Base-by-base conservation (phyloP, 2,888 invertebrate genomes). In the Tolmerus cingulatus region DNA sequence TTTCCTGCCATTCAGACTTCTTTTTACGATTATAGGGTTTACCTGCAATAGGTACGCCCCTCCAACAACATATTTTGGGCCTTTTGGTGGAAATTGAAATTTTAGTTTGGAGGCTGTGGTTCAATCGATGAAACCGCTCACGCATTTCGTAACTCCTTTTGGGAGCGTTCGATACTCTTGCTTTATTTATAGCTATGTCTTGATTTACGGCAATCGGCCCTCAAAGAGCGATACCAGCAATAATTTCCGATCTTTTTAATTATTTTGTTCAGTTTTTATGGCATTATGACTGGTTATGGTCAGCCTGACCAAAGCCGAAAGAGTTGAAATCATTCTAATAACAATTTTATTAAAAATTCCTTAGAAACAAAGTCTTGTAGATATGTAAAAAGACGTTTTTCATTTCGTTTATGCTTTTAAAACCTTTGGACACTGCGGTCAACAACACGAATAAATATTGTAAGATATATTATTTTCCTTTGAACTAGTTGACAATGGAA, bases 1-100 rank as follows among this genome's bases (percentile, higher is more conserved):
- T 86, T 86, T 77, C 86, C 86, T 57, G 77, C 77, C 77, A 74
- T 86, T 86, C 55, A 57, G 77, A 55, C 77, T 86, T 86, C 51
- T 86, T 51, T 37, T 55, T 77, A 86, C 86, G 86, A 86, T 77
- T 86, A 77, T 66, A 74, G 34, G 40, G 37, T 74, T 84, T 66
- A 84, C 23, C 19, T 84, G 78, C 78, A 78, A 40, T 78, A n/a
- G 78, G 37, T 40, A 40, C 78, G 78, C 43, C 23, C 43, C 23
- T 40, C 78, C 74, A 7, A 16, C 27, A 40, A 7, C 9, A 40
- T 37, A 74, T 66, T 82, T 82, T 30, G 5, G n/a, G 8, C 37
- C 34, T 37, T 34, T 37, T 76, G 23, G 37, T 37, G 14, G 78
- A 66, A 40, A 43, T 23, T 66, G 84, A 66, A 23, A 57, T 23